These are phyloP conservation scores for Acyrthosiphon pisum DNA, from an alignment of 1,140 invertebrate species.

Conservation along the genomic window DNA sequence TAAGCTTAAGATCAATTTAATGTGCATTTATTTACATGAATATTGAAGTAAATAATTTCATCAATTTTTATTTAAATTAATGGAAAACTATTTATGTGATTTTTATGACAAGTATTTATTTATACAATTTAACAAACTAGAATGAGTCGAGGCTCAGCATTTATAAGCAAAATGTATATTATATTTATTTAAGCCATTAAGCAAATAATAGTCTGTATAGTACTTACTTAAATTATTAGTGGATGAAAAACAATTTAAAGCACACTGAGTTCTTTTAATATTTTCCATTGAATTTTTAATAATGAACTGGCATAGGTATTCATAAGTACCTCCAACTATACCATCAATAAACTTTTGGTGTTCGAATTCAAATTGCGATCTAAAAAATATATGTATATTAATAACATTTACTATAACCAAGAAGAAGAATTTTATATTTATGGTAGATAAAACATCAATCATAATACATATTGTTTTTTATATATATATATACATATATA, in stretches of 20 bases:
- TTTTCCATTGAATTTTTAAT: conserved; percentile 34
- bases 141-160: background rate
- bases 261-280: conserved; percentile 41
- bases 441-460: background rate
- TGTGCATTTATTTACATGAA: background rate
- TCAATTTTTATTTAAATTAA: background rate
- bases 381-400: background rate
- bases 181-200: background rate
- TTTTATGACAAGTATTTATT: background rate
- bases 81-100: background rate
- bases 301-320: conserved; percentile 36
- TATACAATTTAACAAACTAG: background rate
- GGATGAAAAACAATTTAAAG: background rate
- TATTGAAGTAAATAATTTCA: background rate
- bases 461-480: background rate
- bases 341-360: conserved; percentile 26
- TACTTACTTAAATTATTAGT: conserved; percentile 17
- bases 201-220: no score
- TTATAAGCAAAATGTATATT: no score
- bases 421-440: background rate
- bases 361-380: conserved; percentile 30
- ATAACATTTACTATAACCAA: background rate
- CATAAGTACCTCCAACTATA: conserved; percentile 34
- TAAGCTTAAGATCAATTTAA: background rate
- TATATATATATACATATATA: background rate